Evolutionary conservation across 2,797 vertebrate species (phyloP), one percentile per base, ranked within the genome.

Genomic region (Otus scops): DNA sequence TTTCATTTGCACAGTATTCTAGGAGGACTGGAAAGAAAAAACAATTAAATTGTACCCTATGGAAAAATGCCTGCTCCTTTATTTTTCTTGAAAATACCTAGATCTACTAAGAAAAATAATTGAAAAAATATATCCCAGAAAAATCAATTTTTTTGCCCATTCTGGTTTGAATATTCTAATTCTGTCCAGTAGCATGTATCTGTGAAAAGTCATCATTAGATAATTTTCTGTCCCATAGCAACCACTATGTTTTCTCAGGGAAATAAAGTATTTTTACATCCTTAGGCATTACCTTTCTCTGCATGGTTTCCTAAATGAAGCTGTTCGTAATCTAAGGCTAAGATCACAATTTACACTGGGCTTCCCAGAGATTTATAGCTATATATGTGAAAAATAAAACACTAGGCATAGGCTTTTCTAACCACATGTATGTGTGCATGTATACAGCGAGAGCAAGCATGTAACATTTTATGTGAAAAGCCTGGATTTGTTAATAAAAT

Each of bases 211-310:
- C 97, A 97, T 94, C 95, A 96, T 96, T 87, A 96, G 92, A 96
- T 86, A 70, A 89, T 96, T 97, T 95, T 93, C 95, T 88, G 63
- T 95, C 88, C 98, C 97, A 98, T 93, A 94, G 97, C 96, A 98
- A 98, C 97, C 97, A 85, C 68, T 85, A 93, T 81, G 96, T 95
- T 97, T 96, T 88, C 94, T 90, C 84, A 80, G 80, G 79, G 82
- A 95, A 97, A 92, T 95, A 88, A 91, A 96, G 63, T 80, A 95
- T 70, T 94, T 95, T 89, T 38, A 4, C 76, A 92, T 92, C 96
- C 88, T 95, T 39, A 91, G 95, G 90, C 95, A 93, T 77, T 88
- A 91, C 89, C 93, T 92, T 93, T 89, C 80, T 93, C 95, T 67
- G 74, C 2, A 0, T 87, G 85, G 78, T 63, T 95, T 93, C 87